Evolutionary conservation across 2,113 vertebrate genomes (phyloP), one percentile per base, ranked within the genome.

Genomic region (Fulica atra): DNA sequence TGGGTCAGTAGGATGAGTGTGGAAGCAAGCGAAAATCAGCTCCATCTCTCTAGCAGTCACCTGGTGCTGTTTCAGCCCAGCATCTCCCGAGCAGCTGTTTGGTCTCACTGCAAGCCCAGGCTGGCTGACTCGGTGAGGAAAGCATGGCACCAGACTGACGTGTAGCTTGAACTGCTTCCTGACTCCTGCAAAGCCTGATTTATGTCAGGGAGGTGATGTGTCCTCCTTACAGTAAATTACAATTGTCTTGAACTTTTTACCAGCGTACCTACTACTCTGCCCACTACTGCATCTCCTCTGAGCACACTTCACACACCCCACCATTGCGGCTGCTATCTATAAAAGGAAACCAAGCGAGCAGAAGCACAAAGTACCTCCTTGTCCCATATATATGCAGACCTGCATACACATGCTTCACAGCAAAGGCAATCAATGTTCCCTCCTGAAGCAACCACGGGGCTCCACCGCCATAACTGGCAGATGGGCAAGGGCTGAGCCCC

Each of bases 261-360:
- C 60, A 83, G 13, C 21, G 73, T 42, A 20, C 71, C 76, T 40
- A 4, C 20, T n/a, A 5, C 23, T 77, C 42, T 71, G 79, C 26
- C 59, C 31, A 12, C 25, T 53, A 17, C 35, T 3, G 2, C 2
- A 28, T 24, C 60, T 74, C 26, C 29, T 4, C 38, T 0, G 1
- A 54, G 36, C 2, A 0, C 3, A 8, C 26, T n/a, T n/a, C 65
- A 25, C 31, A 4, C n/a, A 25, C 44, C 3, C 24, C 0, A 0
- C 26, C 56, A 9, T 36, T 25, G 20, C 76, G 81, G 64, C 60
- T 53, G 60, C 46, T 59, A 6, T 9, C 44, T 57, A 5, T 9
- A 5, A 73, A 73, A 70, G 50, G 35, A 78, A 71, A 50, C 29
- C 24, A n/a, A 71, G 42, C 0, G 0, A 94, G 61, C 10, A 74